Evolutionary conservation across 2,888 invertebrate genomes (phyloP).

Genomic region (Stenurella melanura): DNA sequence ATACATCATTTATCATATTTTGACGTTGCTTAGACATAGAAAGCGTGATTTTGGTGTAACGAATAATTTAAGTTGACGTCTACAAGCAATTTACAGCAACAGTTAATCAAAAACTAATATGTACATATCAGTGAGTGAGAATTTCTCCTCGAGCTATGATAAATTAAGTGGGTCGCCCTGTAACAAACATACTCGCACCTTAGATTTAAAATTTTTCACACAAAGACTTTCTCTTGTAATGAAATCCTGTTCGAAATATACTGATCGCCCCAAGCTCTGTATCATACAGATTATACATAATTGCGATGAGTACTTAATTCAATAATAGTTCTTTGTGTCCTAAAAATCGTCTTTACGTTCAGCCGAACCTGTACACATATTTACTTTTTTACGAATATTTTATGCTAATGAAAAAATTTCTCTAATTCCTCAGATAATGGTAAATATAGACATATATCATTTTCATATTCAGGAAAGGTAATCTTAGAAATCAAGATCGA

Average conservation of each 20-base stretch:
- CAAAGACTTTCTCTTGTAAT: conserved; percentile 20
- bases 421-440: not conserved
- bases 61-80: not conserved
- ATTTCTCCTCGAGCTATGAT: not conserved
- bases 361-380: not conserved
- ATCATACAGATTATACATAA: conserved; percentile 18
- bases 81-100: no score
- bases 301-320: conserved; percentile 14
- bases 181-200: conserved; percentile 2
- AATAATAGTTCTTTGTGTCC: conserved; percentile 9
- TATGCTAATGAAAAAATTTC: conserved; percentile 3
- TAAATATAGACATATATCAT: conserved; percentile 3
- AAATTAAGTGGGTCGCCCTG: not conserved
- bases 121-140: not conserved
- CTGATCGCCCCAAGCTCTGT: not conserved
- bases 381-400: not conserved
- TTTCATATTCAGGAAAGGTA: not conserved
- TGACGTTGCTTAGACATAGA: not conserved
- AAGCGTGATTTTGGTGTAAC: not conserved
- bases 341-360: not conserved
- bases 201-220: conserved; percentile 15
- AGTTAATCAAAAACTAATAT: not conserved
- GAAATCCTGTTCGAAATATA: conserved; percentile 21
- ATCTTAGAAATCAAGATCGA: conserved; percentile 3
- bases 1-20: no score